These are phyloP conservation scores for Papilio polyxenes DNA, from an alignment of 1,140 invertebrate genomes.

Conservation along the genomic window DNA sequence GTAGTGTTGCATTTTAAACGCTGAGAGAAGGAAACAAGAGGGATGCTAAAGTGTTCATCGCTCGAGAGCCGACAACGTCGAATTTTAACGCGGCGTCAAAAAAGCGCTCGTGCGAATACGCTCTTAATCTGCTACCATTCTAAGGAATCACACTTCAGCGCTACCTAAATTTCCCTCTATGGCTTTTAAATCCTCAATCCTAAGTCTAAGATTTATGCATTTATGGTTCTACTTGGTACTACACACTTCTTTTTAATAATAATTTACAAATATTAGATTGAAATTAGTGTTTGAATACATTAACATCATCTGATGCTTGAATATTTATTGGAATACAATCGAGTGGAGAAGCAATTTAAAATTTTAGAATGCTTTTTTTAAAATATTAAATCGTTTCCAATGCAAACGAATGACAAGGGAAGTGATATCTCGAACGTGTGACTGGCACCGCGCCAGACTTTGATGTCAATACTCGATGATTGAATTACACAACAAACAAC, in stretches of 20 bases:
- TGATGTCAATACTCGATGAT: conserved; percentile 32
- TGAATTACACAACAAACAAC: conserved; percentile 34
- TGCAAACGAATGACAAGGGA: background rate
- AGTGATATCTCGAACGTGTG: conserved; percentile 19
- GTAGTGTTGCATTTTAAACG: too few relatives aligned
- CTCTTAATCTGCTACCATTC: background rate
- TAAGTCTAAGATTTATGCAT: background rate
- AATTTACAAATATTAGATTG: too few relatives aligned
- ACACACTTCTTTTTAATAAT: too few relatives aligned
- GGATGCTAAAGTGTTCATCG: too few relatives aligned
- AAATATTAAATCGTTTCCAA: conserved; percentile 4
- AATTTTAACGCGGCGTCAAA: too few relatives aligned
- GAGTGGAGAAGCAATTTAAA: background rate
- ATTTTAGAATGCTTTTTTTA: background rate
- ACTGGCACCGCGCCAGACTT: conserved; percentile 32
- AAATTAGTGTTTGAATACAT: too few relatives aligned
- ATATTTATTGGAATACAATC: background rate
- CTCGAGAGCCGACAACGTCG: too few relatives aligned
- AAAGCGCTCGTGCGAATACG: too few relatives aligned
- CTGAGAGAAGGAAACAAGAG: too few relatives aligned
- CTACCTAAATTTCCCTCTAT: background rate
- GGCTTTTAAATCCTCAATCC: background rate
- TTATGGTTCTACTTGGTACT: too few relatives aligned
- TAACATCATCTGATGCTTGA: background rate
- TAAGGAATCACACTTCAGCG: background rate